These are phyloP conservation scores for Eutolmus rufibarbis DNA, from an alignment of 2,888 invertebrate species.

Conservation along the genomic window DNA sequence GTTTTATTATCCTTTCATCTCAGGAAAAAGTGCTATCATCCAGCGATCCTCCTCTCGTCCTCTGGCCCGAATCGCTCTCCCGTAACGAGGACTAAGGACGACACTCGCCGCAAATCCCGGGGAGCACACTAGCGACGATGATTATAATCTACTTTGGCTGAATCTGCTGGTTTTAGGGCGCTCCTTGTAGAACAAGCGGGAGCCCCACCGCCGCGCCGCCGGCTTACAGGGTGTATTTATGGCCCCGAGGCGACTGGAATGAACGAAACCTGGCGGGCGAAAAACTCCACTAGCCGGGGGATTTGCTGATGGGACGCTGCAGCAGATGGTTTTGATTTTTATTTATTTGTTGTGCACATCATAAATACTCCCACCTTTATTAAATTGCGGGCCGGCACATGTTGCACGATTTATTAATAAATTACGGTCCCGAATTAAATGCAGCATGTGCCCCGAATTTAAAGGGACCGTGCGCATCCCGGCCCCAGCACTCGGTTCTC, in stretches of 20 bases:
- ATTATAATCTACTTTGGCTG: conserved; percentile 25
- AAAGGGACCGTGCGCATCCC: background rate
- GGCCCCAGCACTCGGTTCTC: background rate
- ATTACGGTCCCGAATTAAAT: background rate
- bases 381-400: background rate
- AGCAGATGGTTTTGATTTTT: conserved; percentile 21
- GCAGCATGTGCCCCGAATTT: background rate
- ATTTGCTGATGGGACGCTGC: background rate
- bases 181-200: background rate
- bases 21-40: background rate
- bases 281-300: background rate
- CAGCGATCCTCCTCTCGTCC: background rate
- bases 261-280: background rate
- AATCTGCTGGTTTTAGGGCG: background rate
- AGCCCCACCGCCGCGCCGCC: background rate
- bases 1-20: background rate
- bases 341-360: conserved; percentile 18
- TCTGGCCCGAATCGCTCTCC: background rate
- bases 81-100: background rate
- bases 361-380: background rate
- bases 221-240: conserved; percentile 18
- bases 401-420: background rate
- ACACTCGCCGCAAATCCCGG: background rate
- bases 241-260: background rate
- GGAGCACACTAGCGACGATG: background rate